Base-by-base conservation (phyloP, 1,140 invertebrate genomes). In the Bombus superbus region DNA sequence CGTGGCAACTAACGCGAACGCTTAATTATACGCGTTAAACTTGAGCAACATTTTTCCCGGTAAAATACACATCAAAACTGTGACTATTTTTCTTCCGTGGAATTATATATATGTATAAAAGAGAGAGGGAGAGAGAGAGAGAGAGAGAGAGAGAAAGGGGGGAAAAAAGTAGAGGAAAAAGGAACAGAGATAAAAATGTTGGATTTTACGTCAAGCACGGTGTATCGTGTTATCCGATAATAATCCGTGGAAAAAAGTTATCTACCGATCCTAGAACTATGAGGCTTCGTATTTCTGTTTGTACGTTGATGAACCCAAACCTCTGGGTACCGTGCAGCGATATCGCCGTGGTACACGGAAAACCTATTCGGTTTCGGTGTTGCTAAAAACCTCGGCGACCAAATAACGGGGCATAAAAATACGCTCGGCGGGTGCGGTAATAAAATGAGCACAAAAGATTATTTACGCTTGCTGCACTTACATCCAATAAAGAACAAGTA, bases 391-490 rank as follows among this genome's bases (percentile, higher is more conserved):
- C 86, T 71, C 53, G 72, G 66, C 44, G 42, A 59, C 53, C 68
- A 72, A 69, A 89, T 85, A 87, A 89, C 89, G 66, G 66, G 44
- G 66, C 74, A 73, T 71, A 85, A 82, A 90, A 90, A 83, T 87
- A 75, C 79, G 75, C 77, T 74, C 71, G 40, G 57, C 86, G 83
- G 82, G n/a, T 73, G 57, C 62, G 66, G 79, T 90, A 90, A 90
- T 90, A 90, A 90, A 90, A 90, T 90, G 75, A 90, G 86, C 86
- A 87, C 88, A 90, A 90, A 84, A 85, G 88, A 90, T 90, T 90
- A 90, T 90, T 90, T 88, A 90, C 89, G 88, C 88, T 88, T 47
- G 86, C 72, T 90, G 88, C 86, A 88, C 86, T 90, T 90, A 90
- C 79, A 90, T 90, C 82, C 89, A 90, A 90, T 90, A 90, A 90